phyloP scores from a whole-genome alignment of 1,140 invertebrate species.

The Anadara kagoshimensis region DNA sequence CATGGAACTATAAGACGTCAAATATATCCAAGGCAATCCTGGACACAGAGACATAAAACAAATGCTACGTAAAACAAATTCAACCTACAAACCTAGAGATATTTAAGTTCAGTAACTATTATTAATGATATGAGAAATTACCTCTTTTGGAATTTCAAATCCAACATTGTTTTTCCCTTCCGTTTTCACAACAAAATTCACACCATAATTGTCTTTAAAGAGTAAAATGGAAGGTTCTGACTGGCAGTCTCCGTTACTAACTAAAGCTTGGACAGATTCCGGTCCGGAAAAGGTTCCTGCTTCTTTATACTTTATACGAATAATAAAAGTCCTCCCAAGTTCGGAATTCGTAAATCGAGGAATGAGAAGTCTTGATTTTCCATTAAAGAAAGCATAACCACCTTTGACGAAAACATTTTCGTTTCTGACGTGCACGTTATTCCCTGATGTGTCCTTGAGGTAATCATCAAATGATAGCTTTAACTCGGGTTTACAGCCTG shows the following conservation, averaged over 20 bases:
- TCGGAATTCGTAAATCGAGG: conserved; percentile 40
- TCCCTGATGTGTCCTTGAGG: conserved; percentile 30
- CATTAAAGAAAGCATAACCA: conserved; percentile 30
- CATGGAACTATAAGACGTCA: too few relatives aligned
- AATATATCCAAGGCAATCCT: too few relatives aligned
- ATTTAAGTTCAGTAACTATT: too few relatives aligned
- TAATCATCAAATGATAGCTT: conserved; percentile 19
- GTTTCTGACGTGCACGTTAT: conserved; percentile 24
- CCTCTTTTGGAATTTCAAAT: too few relatives aligned
- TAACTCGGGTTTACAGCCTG: conserved; percentile 27
- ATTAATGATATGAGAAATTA: too few relatives aligned
- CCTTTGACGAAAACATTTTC: conserved; percentile 16
- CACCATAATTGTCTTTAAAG: conserved; percentile 5
- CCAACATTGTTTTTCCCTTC: background rate
- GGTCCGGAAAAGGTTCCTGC: too few relatives aligned
- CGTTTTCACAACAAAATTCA: conserved; percentile 1
- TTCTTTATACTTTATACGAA: conserved; percentile 35
- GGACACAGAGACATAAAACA: too few relatives aligned
- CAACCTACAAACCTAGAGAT: too few relatives aligned
- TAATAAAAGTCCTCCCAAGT: conserved; percentile 30
- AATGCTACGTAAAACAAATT: too few relatives aligned
- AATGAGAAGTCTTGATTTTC: conserved; percentile 25
- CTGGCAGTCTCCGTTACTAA: conserved; percentile 39
- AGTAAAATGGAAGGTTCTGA: conserved; percentile 23
- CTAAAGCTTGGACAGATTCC: conserved; percentile 9